Percentiles rank a stretch among this genome's conserved stretches.
phyloP scores from a whole-genome alignment of 2,113 vertebrate genomes.

The Hemichromis elongatus region DNA sequence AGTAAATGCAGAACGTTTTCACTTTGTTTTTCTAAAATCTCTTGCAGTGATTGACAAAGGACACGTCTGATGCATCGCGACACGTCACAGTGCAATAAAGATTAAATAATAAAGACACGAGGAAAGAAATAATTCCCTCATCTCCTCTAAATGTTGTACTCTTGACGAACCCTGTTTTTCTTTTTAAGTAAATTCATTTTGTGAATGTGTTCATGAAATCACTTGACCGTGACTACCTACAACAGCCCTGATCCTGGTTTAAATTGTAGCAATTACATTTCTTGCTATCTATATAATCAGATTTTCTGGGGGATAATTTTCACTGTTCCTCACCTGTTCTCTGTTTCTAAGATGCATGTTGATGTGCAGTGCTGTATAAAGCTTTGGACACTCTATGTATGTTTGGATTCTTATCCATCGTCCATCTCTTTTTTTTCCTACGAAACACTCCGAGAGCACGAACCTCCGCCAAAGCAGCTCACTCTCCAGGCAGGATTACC shows the following conservation, averaged over 20 bases:
- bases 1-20: not conserved
- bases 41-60: not conserved
- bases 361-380: not conserved
- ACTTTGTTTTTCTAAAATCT: not conserved
- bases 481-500: not conserved
- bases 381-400: not conserved
- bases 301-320: fast-evolving
- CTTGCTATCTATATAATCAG: not conserved
- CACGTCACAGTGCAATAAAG: not conserved
- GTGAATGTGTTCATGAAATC: not conserved
- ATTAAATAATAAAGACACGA: not conserved
- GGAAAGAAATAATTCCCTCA: not conserved
- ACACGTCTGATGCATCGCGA: fast-evolving
- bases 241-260: not conserved
- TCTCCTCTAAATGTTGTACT: not conserved
- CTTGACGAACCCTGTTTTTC: not conserved
- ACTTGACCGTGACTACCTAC: fast-evolving
- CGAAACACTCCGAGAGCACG: not conserved
- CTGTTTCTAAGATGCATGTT: not conserved
- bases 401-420: not conserved
- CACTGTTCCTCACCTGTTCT: not conserved
- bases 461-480: not conserved
- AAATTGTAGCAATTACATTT: not conserved
- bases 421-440: not conserved
- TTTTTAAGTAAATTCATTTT: not conserved